Base-by-base conservation (phyloP, 2,888 invertebrate genomes). In the Keiferia lycopersicella region DNA sequence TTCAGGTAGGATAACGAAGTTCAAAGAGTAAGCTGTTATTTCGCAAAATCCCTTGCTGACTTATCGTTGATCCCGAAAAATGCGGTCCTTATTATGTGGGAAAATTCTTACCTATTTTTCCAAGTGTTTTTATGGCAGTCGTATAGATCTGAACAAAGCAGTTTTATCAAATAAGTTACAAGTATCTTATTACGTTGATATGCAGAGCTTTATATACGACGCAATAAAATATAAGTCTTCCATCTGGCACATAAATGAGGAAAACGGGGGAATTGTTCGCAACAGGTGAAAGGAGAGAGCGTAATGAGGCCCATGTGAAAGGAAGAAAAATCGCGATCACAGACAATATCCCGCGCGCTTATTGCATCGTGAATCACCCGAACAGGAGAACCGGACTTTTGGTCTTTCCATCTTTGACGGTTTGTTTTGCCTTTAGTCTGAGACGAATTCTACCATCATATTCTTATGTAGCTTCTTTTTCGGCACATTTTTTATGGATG, bases 291-390 rank as follows among this genome's bases (percentile, higher is more conserved):
- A 53, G 18, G 53, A 57, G 57, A 41, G 14, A 12, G 20, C 56
- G 61, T 66, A 66, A 66, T 64, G 66, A 64, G 64, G 62, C 66
- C 61, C 64, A 11, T 38, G 64, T 14, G 64, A 26, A 39, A 34
- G 56, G 61, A 26, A 64, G 64, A 64, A 63, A 64, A 64, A 66
- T 66, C 61, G 65, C 34, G 39, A 57, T 58, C 61, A 60, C 66
- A 51, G 48, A 61, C 61, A 66, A 63, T 66, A 51, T 61, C 48
- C 65, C 18, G n/a, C 59, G 63, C 14, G 48, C 39, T 63, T 57
- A 61, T 63, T 61, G 50, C 61, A 45, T 57, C 61, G 65, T 57
- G 63, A 63, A 63, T 58, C 56, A 61, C 57, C 59, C 16, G 22
- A 65, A n/a, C 22, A 6, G 48, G 34, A 8, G 22, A 26, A 22